phyloP scores from a whole-genome alignment of 2,113 vertebrate species.

The Mesocricetus auratus region DNA sequence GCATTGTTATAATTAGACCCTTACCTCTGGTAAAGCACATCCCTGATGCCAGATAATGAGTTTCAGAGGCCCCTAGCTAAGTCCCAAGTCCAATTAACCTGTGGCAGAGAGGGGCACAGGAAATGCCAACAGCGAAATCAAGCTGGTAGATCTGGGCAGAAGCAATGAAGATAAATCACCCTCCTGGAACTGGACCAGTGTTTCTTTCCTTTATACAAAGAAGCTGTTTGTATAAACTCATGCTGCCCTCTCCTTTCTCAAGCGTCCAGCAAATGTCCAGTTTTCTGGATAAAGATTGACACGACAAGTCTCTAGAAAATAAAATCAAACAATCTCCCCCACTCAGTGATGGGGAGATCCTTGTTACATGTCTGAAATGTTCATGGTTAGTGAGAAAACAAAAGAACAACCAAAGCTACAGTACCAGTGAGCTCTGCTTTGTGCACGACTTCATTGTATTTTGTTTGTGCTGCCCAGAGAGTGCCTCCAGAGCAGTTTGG shows the following conservation, averaged over 20 bases:
- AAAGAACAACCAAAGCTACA: not conserved
- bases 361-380: not conserved
- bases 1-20: slow-evolving; percentile 55
- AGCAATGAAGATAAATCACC: slow-evolving; percentile 55
- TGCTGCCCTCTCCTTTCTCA: not conserved
- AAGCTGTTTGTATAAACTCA: slow-evolving; percentile 39
- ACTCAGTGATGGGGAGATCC: not conserved
- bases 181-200: not conserved
- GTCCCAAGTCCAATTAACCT: slow-evolving; percentile 71
- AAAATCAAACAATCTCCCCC: not conserved
- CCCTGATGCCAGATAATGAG: slow-evolving; percentile 63
- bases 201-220: not conserved
- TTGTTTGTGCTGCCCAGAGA: not conserved
- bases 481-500: not conserved
- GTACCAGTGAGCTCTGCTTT: not conserved
- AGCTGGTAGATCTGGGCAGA: slow-evolving; percentile 2
- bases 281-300: slow-evolving; percentile 23
- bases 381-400: not conserved
- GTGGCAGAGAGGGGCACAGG: slow-evolving; percentile 22
- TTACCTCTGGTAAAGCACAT: slow-evolving; percentile 51
- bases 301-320: slow-evolving; percentile 43
- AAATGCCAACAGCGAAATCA: slow-evolving; percentile 64
- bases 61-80: slow-evolving; percentile 53
- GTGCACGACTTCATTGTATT: not conserved
- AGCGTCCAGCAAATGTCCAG: not conserved